Conservation (phyloP, 2,888 invertebrate species). For the Cistogaster globosa region DNA sequence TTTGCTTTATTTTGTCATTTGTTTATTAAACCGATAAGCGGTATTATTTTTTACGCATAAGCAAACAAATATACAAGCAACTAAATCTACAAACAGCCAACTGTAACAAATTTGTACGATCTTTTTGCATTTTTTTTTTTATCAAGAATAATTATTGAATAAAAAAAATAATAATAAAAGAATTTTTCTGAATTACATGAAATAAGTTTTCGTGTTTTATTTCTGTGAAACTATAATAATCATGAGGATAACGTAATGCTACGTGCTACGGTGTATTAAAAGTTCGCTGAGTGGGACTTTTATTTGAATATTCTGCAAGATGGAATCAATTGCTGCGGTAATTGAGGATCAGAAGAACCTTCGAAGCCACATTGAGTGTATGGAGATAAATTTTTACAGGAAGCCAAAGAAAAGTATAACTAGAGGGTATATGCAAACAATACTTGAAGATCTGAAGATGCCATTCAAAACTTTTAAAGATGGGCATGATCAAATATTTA, state of each 20-base stretch:
- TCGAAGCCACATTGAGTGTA: slow-evolving; percentile 29
- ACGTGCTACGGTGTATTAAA: slow-evolving; percentile 3
- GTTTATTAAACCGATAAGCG: no score
- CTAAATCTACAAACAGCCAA: no score
- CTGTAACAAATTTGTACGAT: no score
- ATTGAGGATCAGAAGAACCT: slow-evolving; percentile 43
- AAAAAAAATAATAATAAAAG: no score
- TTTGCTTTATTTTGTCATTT: no score
- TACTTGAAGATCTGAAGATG: slow-evolving; percentile 19
- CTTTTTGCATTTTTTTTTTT: no score
- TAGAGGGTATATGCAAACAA: slow-evolving; percentile 38
- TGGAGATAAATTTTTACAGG: neutral
- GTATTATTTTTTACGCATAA: no score
- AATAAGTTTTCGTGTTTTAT: no score
- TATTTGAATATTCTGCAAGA: neutral
- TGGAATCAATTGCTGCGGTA: slow-evolving; percentile 36
- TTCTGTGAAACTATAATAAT: no score
- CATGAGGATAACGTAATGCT: neutral
- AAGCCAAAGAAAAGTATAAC: slow-evolving; percentile 6
- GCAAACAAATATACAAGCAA: no score
- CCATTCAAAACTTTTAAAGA: slow-evolving; percentile 48
- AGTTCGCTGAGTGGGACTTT: neutral
- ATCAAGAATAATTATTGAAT: no score
- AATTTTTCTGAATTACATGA: no score
- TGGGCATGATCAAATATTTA: slow-evolving; percentile 50